Base-by-base conservation (phyloP, 2,797 vertebrate species). In the Crypturellus tataupa region DNA sequence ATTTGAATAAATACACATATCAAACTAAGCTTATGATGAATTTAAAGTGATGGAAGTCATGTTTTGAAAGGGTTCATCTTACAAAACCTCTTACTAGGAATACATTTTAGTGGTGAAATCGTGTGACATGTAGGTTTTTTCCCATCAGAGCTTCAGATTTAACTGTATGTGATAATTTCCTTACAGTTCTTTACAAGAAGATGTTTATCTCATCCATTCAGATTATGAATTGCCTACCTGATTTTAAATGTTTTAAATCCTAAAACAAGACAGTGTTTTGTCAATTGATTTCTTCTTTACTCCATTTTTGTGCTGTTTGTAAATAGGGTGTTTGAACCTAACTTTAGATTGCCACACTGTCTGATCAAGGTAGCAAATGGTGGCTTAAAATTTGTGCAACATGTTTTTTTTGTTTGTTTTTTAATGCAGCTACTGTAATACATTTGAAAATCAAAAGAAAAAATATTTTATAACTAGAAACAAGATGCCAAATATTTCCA, bases 191-290 rank as follows among this genome's bases (percentile, higher is more conserved):
- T 44, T 17, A 44, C 16, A 44, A 18, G 40, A 90, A 92, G 73
- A 80, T 55, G 31, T 86, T 23, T 89, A 42, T 53, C 40, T 93
- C 62, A 79, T 79, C 37, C 73, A 63, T 84, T 94, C 47, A 82
- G 40, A 44, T 37, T 31, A 20, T 91, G 62, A 90, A 82, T 63
- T 89, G n/a, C 39, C 79, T 72, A 49, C 51, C 64, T 93, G 25
- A 44, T 91, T 59, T 39, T 85, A 92, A 87, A 80, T 70, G 65
- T 71, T 95, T 90, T 76, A 94, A 85, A 33, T 76, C 84, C n/a
- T 35, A 82, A 83, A 56, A 17, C 67, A 85, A 95, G 44, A 42
- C 49, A 37, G 37, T 93, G 40, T 49, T 94, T 94, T 87, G 39
- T 89, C 95, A 94, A 84, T 63, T 93, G 77, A 33, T 65, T 42